These are phyloP conservation scores for Drosophila saltans DNA, from an alignment of 1,140 invertebrate genomes.

Conservation along the genomic window DNA sequence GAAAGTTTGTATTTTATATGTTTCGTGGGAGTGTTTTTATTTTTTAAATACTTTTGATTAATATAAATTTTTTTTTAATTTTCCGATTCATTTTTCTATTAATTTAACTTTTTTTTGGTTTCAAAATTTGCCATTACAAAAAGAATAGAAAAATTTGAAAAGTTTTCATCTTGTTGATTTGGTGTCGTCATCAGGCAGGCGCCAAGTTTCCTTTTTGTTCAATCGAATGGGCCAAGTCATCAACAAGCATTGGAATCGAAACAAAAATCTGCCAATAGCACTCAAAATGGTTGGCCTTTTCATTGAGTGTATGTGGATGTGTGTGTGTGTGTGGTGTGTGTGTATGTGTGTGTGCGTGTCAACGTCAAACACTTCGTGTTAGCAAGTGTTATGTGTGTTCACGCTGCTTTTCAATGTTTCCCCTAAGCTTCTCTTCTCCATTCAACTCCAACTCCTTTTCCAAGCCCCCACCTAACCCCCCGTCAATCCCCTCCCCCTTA, in stretches of 20 bases:
- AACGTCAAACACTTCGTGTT: conserved; percentile 63
- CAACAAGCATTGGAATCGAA: conserved; percentile 33
- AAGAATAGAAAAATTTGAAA: neutral
- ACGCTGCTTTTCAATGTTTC: conserved; percentile 48
- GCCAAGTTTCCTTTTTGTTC: conserved; percentile 16
- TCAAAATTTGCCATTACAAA: too few relatives aligned
- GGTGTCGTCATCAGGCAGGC: conserved; percentile 29
- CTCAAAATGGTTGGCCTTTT: conserved; percentile 39
- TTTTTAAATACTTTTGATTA: too few relatives aligned
- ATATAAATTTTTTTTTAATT: too few relatives aligned
- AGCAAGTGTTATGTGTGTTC: conserved; percentile 56
- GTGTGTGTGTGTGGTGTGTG: conserved; percentile 4
- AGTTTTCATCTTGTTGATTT: conserved; percentile 7
- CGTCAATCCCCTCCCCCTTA: neutral
- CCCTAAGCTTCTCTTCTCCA: neutral
- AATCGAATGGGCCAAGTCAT: conserved; percentile 20
- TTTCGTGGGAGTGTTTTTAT: too few relatives aligned
- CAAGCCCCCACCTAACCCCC: neutral
- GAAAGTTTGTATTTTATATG: too few relatives aligned
- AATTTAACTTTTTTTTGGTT: too few relatives aligned
- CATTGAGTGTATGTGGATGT: conserved; percentile 25
- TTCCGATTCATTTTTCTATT: too few relatives aligned
- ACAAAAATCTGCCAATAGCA: conserved; percentile 53
- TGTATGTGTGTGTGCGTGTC: conserved; percentile 34
- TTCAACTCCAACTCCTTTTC: neutral